Base-by-base conservation (phyloP, 2,113 vertebrate species). In the Lepus europaeus region DNA sequence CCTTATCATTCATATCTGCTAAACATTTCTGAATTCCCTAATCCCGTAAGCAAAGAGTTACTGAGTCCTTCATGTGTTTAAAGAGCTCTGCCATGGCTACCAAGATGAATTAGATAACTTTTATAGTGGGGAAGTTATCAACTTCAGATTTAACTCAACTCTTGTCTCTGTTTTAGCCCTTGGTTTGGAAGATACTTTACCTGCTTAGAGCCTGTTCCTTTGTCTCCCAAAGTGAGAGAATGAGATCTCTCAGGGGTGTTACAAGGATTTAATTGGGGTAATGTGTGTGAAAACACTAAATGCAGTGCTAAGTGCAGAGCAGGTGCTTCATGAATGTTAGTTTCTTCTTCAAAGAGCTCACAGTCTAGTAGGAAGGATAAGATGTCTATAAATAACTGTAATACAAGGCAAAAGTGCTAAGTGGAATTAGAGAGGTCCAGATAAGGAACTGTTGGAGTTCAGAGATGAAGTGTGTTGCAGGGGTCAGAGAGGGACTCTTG, bases 291-390 rank as follows among this genome's bases (percentile, higher is more conserved):
- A 95, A 83, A 85, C 17, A 61, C 19, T 66, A 87, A 95, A 83
- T 68, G 61, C n/a, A 69, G 68, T 70, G 33, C 22, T 61, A 59
- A 27, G 8, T 8, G 73, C 31, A 80, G 72, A 89, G 70, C 76
- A 93, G 74, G 72, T 51, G n/a, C 36, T 70, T 78, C 73, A 27
- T 33, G 73, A 82, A 90, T 76, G 81, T 82, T 90, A 31, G 56
- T 88, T 94, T 90, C 51, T 76, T 70, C 51, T 92, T 90, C 90
- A 89, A 70, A 89, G 79, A 76, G 59, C 70, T 78, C 84, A 33
- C 20, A 20, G 29, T 83, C 83, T 87, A 51, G 29, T 51, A 76
- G 77, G 53, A 25, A 66, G 84, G n/a, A 78, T 72, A 51, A 76
- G 36, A 29, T 64, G 39, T 89, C 83, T 87, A 70, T 73, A 93